These are phyloP conservation scores for Drosophila borealis DNA, from an alignment of 2,888 invertebrate species.

Conservation along the genomic window DNA sequence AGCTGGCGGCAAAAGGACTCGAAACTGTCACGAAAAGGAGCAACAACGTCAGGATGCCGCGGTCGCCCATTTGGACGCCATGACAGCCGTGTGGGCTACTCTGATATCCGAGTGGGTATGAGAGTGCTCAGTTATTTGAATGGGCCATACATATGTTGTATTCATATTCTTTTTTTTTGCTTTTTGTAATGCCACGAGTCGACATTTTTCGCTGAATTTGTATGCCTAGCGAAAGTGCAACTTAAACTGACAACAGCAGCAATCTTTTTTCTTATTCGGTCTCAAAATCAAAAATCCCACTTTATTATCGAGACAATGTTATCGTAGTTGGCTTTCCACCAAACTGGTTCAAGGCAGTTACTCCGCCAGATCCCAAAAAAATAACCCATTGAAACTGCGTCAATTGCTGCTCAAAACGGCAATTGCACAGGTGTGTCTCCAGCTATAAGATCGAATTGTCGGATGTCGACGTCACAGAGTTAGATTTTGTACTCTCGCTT, in stretches of 20 bases:
- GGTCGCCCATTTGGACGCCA: slow-evolving; percentile 42
- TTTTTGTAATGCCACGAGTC: slow-evolving; percentile 18
- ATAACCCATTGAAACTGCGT: slow-evolving; percentile 64
- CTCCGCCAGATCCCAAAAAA: slow-evolving; percentile 15
- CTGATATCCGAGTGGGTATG: slow-evolving; percentile 35
- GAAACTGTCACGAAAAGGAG: slow-evolving; percentile 73
- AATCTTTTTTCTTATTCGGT: background rate
- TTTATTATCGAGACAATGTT: background rate
- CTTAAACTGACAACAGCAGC: slow-evolving; percentile 4
- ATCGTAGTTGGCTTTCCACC: background rate
- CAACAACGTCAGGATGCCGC: slow-evolving; percentile 42
- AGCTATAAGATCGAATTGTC: background rate
- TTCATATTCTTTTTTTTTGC: slow-evolving; percentile 12
- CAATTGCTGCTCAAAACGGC: slow-evolving; percentile 49
- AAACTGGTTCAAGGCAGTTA: slow-evolving; percentile 39
- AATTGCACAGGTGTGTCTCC: slow-evolving; percentile 66
- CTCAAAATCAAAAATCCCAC: background rate
- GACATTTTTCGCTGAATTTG: slow-evolving; percentile 56
- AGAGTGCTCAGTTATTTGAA: slow-evolving; percentile 50
- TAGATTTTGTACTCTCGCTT: slow-evolving; percentile 11
- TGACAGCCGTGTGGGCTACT: slow-evolving; percentile 30
- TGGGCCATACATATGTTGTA: slow-evolving; percentile 29
- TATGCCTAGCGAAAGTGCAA: slow-evolving; percentile 18
- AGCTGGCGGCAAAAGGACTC: slow-evolving; percentile 62
- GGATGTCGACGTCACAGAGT: slow-evolving; percentile 35